Conservation (phyloP, 2,797 vertebrate genomes). For the Mionectes olivaceus region DNA sequence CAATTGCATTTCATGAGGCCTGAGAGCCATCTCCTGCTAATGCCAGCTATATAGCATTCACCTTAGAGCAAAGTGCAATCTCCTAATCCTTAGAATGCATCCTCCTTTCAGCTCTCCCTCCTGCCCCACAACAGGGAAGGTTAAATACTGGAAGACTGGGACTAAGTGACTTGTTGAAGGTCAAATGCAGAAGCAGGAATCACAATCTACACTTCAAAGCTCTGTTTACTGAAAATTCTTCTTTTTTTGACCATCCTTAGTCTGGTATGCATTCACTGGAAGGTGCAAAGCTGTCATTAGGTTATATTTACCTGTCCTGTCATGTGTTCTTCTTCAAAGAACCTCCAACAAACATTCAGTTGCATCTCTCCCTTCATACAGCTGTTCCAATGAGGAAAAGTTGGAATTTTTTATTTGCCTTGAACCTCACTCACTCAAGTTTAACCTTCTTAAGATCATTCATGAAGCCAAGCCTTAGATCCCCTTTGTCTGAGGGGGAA, state of each 20-base stretch:
- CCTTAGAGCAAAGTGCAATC: not conserved
- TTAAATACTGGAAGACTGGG: not conserved
- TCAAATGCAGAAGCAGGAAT: not conserved
- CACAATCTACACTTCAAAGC: not conserved
- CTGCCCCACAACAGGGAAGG: not conserved
- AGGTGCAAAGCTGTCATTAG: not conserved
- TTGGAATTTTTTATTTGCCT: not conserved
- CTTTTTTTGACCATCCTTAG: not conserved
- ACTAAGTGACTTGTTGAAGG: not conserved
- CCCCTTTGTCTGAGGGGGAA: not conserved
- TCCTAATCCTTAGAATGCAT: not conserved
- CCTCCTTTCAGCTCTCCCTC: not conserved
- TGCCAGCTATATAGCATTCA: not conserved
- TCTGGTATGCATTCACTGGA: not conserved
- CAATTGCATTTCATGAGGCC: not conserved
- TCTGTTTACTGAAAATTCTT: not conserved
- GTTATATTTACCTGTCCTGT: not conserved
- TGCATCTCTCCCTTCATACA: not conserved
- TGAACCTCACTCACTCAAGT: not conserved
- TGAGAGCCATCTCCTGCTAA: not conserved
- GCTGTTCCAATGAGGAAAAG: not conserved
- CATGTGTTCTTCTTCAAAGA: not conserved
- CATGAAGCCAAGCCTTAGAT: not conserved
- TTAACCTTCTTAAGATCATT: not conserved
- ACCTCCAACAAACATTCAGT: not conserved